Conservation (phyloP, 1,140 invertebrate genomes). For the Pemphigus obesinymphae region DNA sequence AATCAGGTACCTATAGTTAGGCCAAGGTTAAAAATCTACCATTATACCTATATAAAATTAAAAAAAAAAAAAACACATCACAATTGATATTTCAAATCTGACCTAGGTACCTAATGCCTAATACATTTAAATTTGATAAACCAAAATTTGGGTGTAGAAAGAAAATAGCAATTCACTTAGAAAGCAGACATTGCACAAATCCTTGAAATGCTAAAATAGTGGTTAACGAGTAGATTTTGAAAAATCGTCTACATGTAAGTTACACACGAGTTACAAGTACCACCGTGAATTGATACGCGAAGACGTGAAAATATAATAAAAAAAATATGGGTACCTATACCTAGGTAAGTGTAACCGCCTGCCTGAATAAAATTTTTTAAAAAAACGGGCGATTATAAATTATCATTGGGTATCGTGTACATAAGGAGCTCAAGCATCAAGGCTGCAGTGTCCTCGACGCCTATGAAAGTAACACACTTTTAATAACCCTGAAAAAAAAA, state of each 20-base stretch:
- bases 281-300: neutral
- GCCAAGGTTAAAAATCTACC: conserved; percentile 1
- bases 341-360: too few relatives aligned
- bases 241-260: neutral
- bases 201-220: neutral
- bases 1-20: conserved; percentile 2
- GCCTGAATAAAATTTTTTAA: too few relatives aligned
- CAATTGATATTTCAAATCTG: neutral
- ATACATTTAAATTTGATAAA: too few relatives aligned
- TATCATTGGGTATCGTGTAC: neutral
- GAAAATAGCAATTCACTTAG: neutral
- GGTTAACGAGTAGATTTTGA: neutral
- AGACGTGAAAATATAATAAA: too few relatives aligned
- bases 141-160: neutral
- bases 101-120: neutral
- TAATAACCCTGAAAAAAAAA: conserved; percentile 35
- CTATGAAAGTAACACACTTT: conserved; percentile 40
- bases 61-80: neutral
- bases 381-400: neutral
- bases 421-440: conserved; percentile 13
- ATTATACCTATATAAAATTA: too few relatives aligned
- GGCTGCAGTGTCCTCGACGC: conserved; percentile 11
- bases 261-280: neutral
- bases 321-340: too few relatives aligned
- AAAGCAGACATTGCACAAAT: neutral